A percentile compares a stretch with the other conserved stretches of the same genome.
phyloP scores from a whole-genome alignment of 1,140 invertebrate species.

The Oedothorax gibbosus region DNA sequence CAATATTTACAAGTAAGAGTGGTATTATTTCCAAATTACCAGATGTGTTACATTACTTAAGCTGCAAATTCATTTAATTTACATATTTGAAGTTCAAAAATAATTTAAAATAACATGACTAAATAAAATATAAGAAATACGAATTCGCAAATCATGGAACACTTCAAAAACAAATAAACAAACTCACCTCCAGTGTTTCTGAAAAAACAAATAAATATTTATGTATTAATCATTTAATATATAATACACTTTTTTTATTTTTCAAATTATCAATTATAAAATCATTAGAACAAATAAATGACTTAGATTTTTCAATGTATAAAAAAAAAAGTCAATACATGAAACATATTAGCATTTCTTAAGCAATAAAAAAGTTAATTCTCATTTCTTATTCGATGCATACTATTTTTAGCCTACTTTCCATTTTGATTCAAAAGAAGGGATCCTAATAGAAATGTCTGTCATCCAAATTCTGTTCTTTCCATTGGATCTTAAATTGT shows the following conservation, averaged over 20 bases:
- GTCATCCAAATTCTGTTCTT: no score
- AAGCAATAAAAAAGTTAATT: neutral
- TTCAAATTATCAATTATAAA: no score
- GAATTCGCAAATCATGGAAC: neutral
- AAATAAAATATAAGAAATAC: neutral
- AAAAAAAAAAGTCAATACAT: neutral
- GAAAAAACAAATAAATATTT: slow-evolving; percentile 2
- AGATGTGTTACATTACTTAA: neutral
- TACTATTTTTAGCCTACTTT: no score
- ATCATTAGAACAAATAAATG: neutral
- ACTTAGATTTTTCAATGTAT: neutral
- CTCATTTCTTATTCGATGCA: neutral
- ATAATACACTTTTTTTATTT: neutral
- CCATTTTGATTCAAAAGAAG: no score
- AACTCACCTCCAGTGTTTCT: slow-evolving; percentile 52
- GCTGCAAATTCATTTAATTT: neutral
- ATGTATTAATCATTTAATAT: neutral
- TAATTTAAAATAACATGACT: neutral
- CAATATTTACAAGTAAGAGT: neutral
- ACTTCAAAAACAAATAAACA: neutral
- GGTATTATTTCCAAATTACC: neutral
- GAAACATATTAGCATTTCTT: neutral
- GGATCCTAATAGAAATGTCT: no score
- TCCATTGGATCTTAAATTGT: no score
- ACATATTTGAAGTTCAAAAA: neutral